Conservation (phyloP, 2,888 invertebrate species). For the Drosophila aldrichi region DNA sequence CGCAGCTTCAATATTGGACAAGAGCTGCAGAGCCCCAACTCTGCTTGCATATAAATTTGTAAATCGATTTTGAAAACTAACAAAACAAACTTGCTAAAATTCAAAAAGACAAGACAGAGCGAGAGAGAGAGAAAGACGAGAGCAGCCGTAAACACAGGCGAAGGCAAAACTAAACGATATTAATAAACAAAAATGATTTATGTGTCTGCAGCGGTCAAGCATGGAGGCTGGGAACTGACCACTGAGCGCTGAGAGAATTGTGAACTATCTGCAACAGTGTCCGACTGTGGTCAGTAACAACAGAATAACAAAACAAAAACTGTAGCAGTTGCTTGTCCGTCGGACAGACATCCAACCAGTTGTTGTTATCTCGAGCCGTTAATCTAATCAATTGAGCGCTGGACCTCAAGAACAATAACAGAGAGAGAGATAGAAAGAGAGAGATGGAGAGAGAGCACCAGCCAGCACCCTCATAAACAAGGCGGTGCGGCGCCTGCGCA, state of each 20-base stretch:
- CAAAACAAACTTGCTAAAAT: constrained; percentile 71
- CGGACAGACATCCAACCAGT: constrained; percentile 2
- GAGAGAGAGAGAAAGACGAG: background rate
- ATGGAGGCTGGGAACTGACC: constrained; percentile 24
- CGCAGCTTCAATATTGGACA: constrained; percentile 1
- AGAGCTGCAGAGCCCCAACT: constrained; percentile 18
- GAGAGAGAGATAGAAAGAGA: background rate
- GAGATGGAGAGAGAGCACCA: too few species aligned
- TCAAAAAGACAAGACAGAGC: constrained; percentile 9
- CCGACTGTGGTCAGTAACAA: constrained; percentile 38
- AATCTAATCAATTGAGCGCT: constrained; percentile 65
- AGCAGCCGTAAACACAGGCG: constrained; percentile 7
- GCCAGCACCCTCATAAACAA: constrained; percentile 49
- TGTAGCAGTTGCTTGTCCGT: constrained; percentile 43
- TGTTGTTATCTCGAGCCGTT: constrained; percentile 58
- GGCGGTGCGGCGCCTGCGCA: constrained; percentile 67
- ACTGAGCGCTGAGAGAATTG: constrained; percentile 30
- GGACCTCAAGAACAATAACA: constrained; percentile 29
- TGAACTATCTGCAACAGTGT: constrained; percentile 22
- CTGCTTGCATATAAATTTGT: constrained; percentile 56
- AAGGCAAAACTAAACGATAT: constrained; percentile 55
- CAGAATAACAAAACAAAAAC: constrained; percentile 30
- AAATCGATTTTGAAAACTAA: constrained; percentile 72
- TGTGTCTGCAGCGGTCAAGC: constrained; percentile 61
- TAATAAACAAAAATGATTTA: constrained; percentile 76